phyloP scores from a whole-genome alignment of 2,113 vertebrate species.

The Sitta europaea region DNA sequence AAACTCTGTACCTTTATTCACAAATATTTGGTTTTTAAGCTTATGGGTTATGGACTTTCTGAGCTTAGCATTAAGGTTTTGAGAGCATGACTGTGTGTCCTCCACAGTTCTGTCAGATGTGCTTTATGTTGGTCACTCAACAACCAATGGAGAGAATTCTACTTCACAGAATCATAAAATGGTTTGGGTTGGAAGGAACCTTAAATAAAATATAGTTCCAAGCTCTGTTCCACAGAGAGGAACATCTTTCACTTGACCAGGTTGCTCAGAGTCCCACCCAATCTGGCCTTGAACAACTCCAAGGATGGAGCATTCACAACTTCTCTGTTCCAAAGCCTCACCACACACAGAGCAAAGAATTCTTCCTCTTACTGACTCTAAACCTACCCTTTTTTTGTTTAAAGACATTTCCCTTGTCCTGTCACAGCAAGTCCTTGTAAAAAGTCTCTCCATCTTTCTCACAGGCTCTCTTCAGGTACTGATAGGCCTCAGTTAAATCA shows the following conservation, averaged over 20 bases:
- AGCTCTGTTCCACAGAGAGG: neutral
- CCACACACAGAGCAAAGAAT: neutral
- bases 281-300: neutral
- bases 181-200: neutral
- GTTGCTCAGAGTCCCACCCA: neutral
- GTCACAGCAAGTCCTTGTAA: neutral
- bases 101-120: neutral
- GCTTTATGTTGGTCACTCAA: neutral
- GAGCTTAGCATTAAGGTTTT: neutral
- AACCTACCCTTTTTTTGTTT: neutral
- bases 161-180: neutral
- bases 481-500: neutral
- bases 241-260: neutral
- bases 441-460: neutral
- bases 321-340: neutral
- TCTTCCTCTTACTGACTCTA: neutral
- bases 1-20: neutral
- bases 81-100: neutral
- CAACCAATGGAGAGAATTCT: neutral
- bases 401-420: neutral
- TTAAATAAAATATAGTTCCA: neutral
- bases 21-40: neutral
- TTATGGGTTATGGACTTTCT: neutral
- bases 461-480: neutral
- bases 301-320: neutral